Base-by-base conservation (phyloP, 2,797 vertebrate genomes). In the Urophycis tenuis region DNA sequence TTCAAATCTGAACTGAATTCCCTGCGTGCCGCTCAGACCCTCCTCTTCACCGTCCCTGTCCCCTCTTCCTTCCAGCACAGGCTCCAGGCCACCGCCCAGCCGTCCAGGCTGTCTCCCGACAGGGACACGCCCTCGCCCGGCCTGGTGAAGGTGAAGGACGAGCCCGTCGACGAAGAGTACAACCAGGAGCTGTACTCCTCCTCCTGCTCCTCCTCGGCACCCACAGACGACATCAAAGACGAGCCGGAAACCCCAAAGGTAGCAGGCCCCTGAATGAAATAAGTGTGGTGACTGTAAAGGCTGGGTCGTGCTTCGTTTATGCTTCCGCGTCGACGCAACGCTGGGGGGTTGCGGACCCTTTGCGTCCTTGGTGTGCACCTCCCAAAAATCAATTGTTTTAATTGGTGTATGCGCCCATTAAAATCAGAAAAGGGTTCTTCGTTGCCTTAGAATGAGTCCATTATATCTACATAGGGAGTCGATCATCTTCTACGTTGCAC, bases 101-200 rank as follows among this genome's bases (percentile, higher is more conserved):
- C 76, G 35, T 75, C 69, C 31, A 17, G 14, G 31, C 31, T 5
- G 17, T 32, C 35, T 0, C 49, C 81, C 10, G 1, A 31, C n/a
- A 73, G 11, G n/a, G 25, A 41, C 10, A 89, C 89, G 80, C 84
- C 89, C 87, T 91, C 92, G 81, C 90, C 94, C 5, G 88, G 94
- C 71, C 79, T 93, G 89, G 92, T 97, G 89, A 95, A 95, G 86
- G 95, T 99, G 90, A 99, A 99, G 91, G 97, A 99, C 83, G 98
- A 99, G 90, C 98, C 98, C 70, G 90, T 96, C 89, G 97, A 99
- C 80, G 97, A 99, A 85, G 97, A 96, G 87, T 99, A 99, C 87
- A 95, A 96, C 79, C 95, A 92, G 85, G 96, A 96, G 75, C 91
- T 97, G 9, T 12, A 5, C 25, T 29, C 60, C n/a, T 29, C 95